phyloP scores from a whole-genome alignment of 2,888 invertebrate species.

The Trilocha varians region DNA sequence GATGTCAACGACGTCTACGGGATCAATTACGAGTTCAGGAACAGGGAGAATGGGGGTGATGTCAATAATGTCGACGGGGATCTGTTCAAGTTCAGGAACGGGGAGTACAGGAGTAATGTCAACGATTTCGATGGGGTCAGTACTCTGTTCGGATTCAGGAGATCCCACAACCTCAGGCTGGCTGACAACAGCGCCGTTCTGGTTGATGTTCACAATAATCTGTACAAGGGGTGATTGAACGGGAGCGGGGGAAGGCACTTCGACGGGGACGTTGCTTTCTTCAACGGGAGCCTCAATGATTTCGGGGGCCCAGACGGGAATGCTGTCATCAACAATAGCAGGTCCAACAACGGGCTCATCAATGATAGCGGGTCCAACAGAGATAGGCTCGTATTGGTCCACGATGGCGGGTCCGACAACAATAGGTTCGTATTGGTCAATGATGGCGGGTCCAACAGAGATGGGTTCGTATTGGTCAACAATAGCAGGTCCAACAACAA shows the following conservation, averaged over 20 bases:
- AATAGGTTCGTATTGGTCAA: slow-evolving; percentile 4
- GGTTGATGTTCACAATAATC: slow-evolving; percentile 15
- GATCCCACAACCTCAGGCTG: slow-evolving; percentile 8
- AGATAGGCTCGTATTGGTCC: slow-evolving; percentile 12
- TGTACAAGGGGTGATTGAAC: slow-evolving; percentile 11
- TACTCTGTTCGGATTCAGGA: too few relatives aligned
- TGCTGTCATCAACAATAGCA: slow-evolving; percentile 9
- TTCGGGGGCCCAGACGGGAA: slow-evolving; percentile 16
- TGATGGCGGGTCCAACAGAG: too few relatives aligned
- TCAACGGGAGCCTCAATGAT: slow-evolving; percentile 14
- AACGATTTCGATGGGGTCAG: too few relatives aligned
- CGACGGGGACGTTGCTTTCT: slow-evolving; percentile 20
- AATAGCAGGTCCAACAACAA: too few relatives aligned
- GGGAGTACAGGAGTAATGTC: slow-evolving; percentile 16
- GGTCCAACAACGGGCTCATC: slow-evolving; percentile 9
- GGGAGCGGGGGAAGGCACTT: slow-evolving; percentile 6
- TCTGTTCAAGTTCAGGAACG: slow-evolving; percentile 13
- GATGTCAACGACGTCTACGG: slow-evolving; percentile 28
- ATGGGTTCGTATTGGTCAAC: too few relatives aligned
- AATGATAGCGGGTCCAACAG: slow-evolving; percentile 12
- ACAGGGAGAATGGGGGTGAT: slow-evolving; percentile 14
- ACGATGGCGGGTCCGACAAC: slow-evolving; percentile 15
- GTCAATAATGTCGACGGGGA: slow-evolving; percentile 12
- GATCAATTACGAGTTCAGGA: slow-evolving; percentile 14
- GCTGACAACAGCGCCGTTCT: too few relatives aligned